phyloP scores from a whole-genome alignment of 2,113 vertebrate genomes.

The Sorex araneus region DNA sequence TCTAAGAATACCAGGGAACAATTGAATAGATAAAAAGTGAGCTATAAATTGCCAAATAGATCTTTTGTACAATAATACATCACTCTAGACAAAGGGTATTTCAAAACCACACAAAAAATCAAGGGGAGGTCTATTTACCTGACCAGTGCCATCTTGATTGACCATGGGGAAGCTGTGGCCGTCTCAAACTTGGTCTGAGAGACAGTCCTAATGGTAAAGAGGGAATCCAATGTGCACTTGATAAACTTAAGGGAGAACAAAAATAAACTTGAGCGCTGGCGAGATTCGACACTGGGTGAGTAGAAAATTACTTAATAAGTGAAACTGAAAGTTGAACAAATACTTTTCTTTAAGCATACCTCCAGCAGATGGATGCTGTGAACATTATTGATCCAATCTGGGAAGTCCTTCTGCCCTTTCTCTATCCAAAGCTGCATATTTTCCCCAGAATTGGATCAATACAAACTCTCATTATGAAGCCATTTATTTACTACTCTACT shows the following conservation, averaged over 20 bases:
- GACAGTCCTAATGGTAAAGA: not conserved
- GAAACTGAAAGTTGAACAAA: conserved; percentile 8
- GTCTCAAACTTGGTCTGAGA: conserved; percentile 21
- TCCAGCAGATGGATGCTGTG: not conserved
- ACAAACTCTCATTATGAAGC: conserved; percentile 54
- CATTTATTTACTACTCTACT: conserved; percentile 38
- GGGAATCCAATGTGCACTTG: not conserved
- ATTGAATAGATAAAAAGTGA: conserved; percentile 79
- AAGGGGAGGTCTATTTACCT: not conserved
- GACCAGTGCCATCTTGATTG: not conserved
- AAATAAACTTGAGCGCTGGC: not conserved
- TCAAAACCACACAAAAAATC: conserved; percentile 11
- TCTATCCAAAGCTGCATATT: conserved; percentile 36
- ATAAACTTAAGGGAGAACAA: not conserved
- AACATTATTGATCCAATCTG: conserved; percentile 57
- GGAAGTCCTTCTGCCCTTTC: conserved; percentile 40
- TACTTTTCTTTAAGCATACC: conserved; percentile 36
- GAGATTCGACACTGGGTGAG: not conserved
- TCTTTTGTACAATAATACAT: conserved; percentile 68
- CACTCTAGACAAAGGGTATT: conserved; percentile 69
- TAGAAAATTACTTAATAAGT: conserved; percentile 56
- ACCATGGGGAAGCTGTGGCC: not conserved
- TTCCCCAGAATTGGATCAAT: conserved; percentile 58
- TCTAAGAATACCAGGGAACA: conserved; percentile 77
- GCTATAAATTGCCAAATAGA: conserved; percentile 77